A percentile compares a stretch with the other conserved stretches of the same genome.
Evolutionary conservation across 2,888 invertebrate species (phyloP).

Genomic region (Leptinotarsa juncta): DNA sequence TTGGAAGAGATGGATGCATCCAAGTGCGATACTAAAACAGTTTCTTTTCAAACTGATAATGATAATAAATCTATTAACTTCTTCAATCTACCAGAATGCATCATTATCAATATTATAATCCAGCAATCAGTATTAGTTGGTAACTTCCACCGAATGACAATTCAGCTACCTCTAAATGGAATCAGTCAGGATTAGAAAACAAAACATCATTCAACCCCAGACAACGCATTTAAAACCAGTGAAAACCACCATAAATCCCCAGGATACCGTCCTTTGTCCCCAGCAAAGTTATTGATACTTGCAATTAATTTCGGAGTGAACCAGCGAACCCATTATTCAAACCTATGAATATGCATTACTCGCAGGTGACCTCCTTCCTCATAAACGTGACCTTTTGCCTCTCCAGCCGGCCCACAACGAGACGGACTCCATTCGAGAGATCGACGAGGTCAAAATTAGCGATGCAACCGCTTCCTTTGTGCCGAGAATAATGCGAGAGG

Average conservation of each 20-base stretch:
- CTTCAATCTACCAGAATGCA: no score
- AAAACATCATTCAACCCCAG: background rate
- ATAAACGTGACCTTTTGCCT: conserved; percentile 18
- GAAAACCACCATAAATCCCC: conserved; percentile 9
- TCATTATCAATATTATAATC: background rate
- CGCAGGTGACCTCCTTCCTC: conserved; percentile 20
- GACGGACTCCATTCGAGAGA: background rate
- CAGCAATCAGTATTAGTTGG: background rate
- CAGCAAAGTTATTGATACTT: conserved; percentile 23
- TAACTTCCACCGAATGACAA: background rate
- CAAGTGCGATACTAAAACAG: no score
- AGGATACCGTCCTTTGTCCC: conserved; percentile 7
- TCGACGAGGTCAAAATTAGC: conserved; percentile 38
- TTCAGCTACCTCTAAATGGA: background rate
- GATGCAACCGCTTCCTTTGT: conserved; percentile 37
- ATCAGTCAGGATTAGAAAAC: background rate
- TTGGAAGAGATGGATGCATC: no score
- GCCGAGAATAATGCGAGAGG: conserved; percentile 47
- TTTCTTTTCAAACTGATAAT: no score
- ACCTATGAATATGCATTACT: conserved; percentile 24
- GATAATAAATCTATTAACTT: no score
- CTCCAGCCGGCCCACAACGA: background rate
- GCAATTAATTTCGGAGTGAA: conserved; percentile 16
- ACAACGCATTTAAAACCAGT: background rate
- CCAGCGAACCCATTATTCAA: conserved; percentile 16